Conservation (phyloP, 2,113 vertebrate genomes). For the Scartelaos histophorus region DNA sequence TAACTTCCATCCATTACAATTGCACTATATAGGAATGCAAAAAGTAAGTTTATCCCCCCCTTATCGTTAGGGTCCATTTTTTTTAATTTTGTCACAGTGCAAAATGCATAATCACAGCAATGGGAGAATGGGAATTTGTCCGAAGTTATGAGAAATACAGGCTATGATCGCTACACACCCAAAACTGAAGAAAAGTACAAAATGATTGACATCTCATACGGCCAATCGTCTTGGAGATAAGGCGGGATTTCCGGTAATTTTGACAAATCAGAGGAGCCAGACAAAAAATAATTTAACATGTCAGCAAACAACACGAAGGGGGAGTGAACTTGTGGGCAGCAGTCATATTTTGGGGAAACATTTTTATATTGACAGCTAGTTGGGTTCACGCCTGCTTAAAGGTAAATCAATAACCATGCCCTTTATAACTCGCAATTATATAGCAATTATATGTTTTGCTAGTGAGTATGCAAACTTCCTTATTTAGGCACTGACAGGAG, state of each 20-base stretch:
- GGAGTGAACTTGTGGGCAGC: conserved; percentile 83
- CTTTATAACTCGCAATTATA: neutral
- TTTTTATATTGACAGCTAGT: conserved; percentile 45
- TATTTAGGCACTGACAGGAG: conserved; percentile 13
- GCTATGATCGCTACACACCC: conserved; percentile 34
- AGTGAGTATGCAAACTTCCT: conserved; percentile 53
- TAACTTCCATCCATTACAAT: neutral
- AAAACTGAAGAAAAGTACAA: neutral
- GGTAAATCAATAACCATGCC: conserved; percentile 59
- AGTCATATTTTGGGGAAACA: conserved; percentile 83
- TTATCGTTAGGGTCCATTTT: neutral
- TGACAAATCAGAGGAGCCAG: conserved; percentile 71
- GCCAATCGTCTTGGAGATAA: conserved; percentile 50
- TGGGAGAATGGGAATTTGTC: neutral
- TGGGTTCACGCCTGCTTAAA: conserved; percentile 54
- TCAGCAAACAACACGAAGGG: conserved; percentile 72
- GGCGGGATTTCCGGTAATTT: conserved; percentile 61
- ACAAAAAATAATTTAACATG: conserved; percentile 62
- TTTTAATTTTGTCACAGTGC: neutral
- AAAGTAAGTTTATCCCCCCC: neutral
- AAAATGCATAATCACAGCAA: neutral
- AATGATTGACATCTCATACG: conserved; percentile 29
- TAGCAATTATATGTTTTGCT: neutral
- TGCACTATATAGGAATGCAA: neutral
- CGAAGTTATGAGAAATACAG: conserved; percentile 12